These are phyloP conservation scores for Tragelaphus imberbis DNA, from an alignment of 2,113 vertebrate species.

Conservation along the genomic window DNA sequence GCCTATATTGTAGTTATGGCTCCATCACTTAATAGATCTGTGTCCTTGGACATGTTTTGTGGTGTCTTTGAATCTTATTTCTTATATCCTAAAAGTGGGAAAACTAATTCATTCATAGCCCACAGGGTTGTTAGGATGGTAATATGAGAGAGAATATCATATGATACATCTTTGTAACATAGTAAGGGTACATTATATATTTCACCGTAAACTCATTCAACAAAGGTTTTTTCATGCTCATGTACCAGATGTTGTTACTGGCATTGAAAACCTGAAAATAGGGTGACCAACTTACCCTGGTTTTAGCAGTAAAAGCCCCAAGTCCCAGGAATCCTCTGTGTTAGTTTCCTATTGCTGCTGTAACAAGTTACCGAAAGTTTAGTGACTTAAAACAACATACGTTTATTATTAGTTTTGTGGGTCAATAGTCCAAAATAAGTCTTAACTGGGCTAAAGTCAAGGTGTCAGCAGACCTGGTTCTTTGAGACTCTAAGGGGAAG, in stretches of 20 bases:
- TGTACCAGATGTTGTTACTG: not conserved
- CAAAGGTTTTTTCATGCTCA: not conserved
- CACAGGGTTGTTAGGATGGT: not conserved
- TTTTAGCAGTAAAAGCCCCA: not conserved
- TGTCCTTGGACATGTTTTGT: not conserved
- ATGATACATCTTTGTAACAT: not conserved
- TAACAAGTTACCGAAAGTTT: not conserved
- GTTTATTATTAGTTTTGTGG: not conserved
- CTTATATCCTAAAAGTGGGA: not conserved
- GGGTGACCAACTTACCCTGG: not conserved
- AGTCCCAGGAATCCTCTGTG: not conserved
- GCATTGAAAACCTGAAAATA: not conserved
- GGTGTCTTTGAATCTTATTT: constrained; percentile 13
- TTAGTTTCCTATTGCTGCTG: not conserved
- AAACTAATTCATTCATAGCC: not conserved
- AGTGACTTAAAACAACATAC: not conserved
- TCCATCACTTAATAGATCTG: not conserved
- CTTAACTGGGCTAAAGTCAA: not conserved
- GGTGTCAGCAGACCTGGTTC: not conserved
- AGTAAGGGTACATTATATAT: not conserved
- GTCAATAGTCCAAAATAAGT: not conserved
- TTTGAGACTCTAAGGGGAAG: not conserved
- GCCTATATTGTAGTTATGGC: not conserved
- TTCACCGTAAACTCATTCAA: not conserved
- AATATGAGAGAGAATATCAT: not conserved